Conservation (phyloP, 2,113 vertebrate genomes). For the Protobothrops flavoviridis region DNA sequence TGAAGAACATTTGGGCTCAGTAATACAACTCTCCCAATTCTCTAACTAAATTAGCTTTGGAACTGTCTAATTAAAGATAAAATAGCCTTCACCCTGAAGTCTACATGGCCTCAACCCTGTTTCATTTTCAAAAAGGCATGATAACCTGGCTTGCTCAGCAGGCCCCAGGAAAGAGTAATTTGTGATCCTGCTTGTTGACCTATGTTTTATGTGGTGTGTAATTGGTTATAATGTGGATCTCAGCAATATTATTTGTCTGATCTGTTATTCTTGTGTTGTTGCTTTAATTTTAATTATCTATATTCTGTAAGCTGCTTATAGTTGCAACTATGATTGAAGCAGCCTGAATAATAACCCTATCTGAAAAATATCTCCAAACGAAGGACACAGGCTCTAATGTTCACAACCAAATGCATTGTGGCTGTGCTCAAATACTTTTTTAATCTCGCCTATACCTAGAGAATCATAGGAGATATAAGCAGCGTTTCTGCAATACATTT, state of each 20-base stretch:
- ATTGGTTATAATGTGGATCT: neutral
- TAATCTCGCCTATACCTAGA: neutral
- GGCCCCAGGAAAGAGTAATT: neutral
- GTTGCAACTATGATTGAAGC: neutral
- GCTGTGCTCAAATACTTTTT: neutral
- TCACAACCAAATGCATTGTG: neutral
- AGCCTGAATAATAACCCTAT: neutral
- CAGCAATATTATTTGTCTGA: neutral
- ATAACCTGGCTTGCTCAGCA: neutral
- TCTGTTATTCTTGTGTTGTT: neutral
- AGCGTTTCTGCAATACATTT: neutral
- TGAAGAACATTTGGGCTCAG: neutral
- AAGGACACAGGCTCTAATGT: neutral
- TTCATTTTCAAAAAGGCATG: neutral
- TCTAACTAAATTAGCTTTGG: neutral
- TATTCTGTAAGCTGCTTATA: neutral
- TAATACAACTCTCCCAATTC: neutral
- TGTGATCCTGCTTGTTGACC: neutral
- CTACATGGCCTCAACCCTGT: neutral
- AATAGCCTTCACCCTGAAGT: neutral
- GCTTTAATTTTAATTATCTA: neutral
- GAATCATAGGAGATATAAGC: neutral
- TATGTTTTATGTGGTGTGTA: neutral
- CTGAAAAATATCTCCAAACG: neutral
- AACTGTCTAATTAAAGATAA: neutral